phyloP scores from a whole-genome alignment of 2,888 invertebrate species.

The Cecidostiba fungosa region DNA sequence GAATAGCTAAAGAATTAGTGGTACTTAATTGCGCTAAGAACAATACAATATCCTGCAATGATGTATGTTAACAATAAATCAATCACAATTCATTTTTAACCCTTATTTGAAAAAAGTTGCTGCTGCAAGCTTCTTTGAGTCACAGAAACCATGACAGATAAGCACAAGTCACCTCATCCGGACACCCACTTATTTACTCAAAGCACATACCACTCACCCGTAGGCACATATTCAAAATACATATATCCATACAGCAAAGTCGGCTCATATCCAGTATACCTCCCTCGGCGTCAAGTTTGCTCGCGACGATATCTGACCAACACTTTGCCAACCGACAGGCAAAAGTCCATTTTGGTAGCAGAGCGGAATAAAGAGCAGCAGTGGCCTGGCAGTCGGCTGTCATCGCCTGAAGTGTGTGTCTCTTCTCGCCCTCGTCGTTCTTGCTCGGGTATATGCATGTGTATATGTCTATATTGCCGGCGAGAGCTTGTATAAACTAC shows the following conservation, averaged over 20 bases:
- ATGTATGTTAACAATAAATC: too few species aligned
- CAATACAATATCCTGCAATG: too few species aligned
- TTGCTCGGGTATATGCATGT: not conserved
- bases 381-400: conserved; percentile 10
- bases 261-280: not conserved
- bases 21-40: too few species aligned
- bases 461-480: conserved; percentile 34
- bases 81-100: too few species aligned
- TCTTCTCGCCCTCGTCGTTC: conserved; percentile 4
- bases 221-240: not conserved
- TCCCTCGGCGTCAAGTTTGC: not conserved
- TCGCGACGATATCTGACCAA: conserved; percentile 50
- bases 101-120: not conserved
- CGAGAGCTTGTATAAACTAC: conserved; percentile 69
- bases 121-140: not conserved
- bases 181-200: not conserved
- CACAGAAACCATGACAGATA: not conserved
- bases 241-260: not conserved
- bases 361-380: not conserved
- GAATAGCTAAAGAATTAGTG: too few species aligned
- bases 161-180: not conserved
- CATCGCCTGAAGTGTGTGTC: conserved; percentile 31
- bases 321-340: conserved; percentile 20
- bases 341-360: conserved; percentile 3
- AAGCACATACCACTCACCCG: not conserved